Conservation (phyloP, 2,797 vertebrate species). For the Pyrrhura leucotis region DNA sequence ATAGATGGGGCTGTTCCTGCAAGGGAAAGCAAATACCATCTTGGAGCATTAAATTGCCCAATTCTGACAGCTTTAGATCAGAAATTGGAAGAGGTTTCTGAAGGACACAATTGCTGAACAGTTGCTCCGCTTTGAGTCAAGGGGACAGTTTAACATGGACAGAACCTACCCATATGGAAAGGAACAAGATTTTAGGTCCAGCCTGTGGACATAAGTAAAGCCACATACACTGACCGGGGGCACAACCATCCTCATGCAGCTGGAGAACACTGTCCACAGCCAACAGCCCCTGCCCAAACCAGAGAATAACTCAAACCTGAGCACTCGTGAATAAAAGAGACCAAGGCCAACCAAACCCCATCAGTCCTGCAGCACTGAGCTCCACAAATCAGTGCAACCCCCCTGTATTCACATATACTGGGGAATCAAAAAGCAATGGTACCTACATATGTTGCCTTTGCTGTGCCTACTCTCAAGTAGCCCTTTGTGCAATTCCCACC, state of each 20-base stretch:
- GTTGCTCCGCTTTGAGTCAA: neutral
- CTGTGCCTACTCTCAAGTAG: fast-evolving
- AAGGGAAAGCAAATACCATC: neutral
- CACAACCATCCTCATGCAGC: neutral
- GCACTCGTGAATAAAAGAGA: fast-evolving
- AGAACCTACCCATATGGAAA: fast-evolving
- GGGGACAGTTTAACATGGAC: fast-evolving
- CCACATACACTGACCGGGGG: fast-evolving
- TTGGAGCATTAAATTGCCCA: neutral
- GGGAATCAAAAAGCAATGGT: neutral
- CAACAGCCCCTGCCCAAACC: too few relatives aligned
- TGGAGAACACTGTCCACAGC: fast-evolving
- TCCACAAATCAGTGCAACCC: neutral
- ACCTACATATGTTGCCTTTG: fast-evolving
- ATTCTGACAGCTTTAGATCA: neutral
- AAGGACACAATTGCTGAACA: neutral
- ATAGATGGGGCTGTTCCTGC: neutral
- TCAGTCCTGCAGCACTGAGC: neutral
- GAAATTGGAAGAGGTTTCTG: neutral
- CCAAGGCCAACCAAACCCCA: fast-evolving
- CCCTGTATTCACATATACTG: fast-evolving
- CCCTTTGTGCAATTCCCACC: neutral
- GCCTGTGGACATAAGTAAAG: neutral
- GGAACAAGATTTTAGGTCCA: neutral
- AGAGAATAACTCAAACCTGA: neutral